Evolutionary conservation across 2,113 vertebrate genomes (phyloP), one percentile per base, ranked within the genome.

Genomic region (Rutilus rutilus): DNA sequence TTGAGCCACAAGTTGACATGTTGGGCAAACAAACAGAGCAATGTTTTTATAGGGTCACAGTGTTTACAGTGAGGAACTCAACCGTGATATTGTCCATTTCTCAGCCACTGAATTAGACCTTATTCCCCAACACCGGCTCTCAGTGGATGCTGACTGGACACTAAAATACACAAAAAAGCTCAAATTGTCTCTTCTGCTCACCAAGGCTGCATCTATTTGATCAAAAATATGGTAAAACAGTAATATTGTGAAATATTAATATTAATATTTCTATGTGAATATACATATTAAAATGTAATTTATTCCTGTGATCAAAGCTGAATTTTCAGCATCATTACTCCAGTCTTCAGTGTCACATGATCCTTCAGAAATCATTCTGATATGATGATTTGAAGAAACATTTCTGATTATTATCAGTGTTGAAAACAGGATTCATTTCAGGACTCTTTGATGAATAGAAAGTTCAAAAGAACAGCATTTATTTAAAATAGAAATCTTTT

Each of bases 41-140:
- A 36, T 71, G 67, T 71, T 71, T 71, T 71, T 36, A 71, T 21
- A 23, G 23, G 6, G 23, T 45, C 39, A 23, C 19, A 27, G 23
- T 47, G 71, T 74, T 74, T 74, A 74, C 67, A 71, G 42, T n/a
- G 42, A 47, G 71, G 71, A 74, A 74, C 21, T 74, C 71, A 27
- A 7, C 23, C 12, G 71, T 74, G 23, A 74, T 47, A 47, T 25
- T 42, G 69, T 9, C 36, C 39, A 12, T 73, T 73, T 45, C 10
- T 0, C 39, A 7, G 71, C 42, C 67, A 42, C 67, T 5, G 67
- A 71, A 42, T 42, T 71, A 39, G 4, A n/a, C 71, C 8, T 11
- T 23, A 23, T 73, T 73, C 21, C 14, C 21, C 23, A n/a, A 73
- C 42, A 73, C 21, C 36, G 5, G 8, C 36, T 21, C 21, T 73